phyloP scores from a whole-genome alignment of 2,797 vertebrate genomes.

The Astyanax mexicanus region DNA sequence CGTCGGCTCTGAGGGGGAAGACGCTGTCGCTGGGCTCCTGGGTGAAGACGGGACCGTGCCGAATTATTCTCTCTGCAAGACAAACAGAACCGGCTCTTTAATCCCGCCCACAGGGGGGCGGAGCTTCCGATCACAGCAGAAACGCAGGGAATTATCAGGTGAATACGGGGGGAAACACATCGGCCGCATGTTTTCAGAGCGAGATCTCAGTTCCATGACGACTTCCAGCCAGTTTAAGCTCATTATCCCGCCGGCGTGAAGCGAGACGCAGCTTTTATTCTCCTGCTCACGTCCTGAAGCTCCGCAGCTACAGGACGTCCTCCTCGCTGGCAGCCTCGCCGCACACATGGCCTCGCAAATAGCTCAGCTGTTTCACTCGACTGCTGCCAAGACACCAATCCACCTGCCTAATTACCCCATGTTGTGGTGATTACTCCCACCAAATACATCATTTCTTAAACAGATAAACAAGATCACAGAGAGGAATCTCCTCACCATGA shows the following conservation, averaged over 20 bases:
- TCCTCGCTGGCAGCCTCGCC: constrained; percentile 38
- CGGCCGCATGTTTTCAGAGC: constrained; percentile 47
- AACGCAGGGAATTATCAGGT: background rate
- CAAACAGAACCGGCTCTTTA: constrained; percentile 27
- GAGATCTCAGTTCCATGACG: background rate
- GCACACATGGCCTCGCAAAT: constrained; percentile 57
- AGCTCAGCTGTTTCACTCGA: constrained; percentile 66
- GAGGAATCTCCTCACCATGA: constrained; percentile 25
- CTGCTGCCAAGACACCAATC: constrained; percentile 71
- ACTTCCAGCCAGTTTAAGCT: constrained; percentile 21
- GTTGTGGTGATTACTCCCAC: constrained; percentile 74
- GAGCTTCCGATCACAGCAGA: background rate
- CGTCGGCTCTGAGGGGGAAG: constrained; percentile 88
- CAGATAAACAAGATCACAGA: constrained; percentile 47
- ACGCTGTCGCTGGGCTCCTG: constrained; percentile 88
- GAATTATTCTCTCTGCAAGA: constrained; percentile 76
- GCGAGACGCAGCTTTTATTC: constrained; percentile 31
- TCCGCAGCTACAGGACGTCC: constrained; percentile 37
- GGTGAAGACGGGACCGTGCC: constrained; percentile 89
- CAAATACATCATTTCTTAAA: constrained; percentile 70
- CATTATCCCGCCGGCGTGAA: constrained; percentile 36
- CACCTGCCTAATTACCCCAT: constrained; percentile 73
- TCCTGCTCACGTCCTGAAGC: constrained; percentile 13
- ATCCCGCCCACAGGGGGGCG: background rate
- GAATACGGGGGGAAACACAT: constrained; percentile 67